Percentiles rank a stretch among this genome's conserved stretches.
Conservation (phyloP, 2,888 invertebrate species). For the Lochmaea capreae region DNA sequence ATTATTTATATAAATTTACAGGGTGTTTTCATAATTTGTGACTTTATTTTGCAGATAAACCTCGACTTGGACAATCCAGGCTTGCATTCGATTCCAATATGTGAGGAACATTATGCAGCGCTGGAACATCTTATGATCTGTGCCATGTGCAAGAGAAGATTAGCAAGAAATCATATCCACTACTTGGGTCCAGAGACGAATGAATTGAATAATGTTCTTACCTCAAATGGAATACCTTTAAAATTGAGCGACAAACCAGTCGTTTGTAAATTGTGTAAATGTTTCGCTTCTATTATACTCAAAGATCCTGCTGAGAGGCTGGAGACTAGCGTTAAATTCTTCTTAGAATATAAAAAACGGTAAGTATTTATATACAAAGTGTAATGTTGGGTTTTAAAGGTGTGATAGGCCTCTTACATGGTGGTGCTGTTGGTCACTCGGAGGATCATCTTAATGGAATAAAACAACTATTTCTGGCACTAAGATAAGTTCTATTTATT, state of each 20-base stretch:
- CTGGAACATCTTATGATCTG: slow-evolving; percentile 82
- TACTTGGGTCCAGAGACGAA: slow-evolving; percentile 73
- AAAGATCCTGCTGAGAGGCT: slow-evolving; percentile 70
- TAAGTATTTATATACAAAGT: slow-evolving; percentile 56
- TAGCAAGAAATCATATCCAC: slow-evolving; percentile 82
- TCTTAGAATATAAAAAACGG: slow-evolving; percentile 74
- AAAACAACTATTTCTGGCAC: no score
- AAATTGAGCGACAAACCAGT: slow-evolving; percentile 76
- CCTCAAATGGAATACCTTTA: slow-evolving; percentile 76
- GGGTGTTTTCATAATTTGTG: neutral
- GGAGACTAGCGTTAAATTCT: slow-evolving; percentile 68
- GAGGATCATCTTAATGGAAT: no score
- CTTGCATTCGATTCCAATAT: slow-evolving; percentile 76
- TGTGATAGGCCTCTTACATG: no score
- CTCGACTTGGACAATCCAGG: slow-evolving; percentile 74
- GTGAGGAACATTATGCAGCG: slow-evolving; percentile 76
- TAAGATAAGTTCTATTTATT: no score
- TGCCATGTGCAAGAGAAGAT: slow-evolving; percentile 79
- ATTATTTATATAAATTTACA: no score
- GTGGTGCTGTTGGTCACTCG: no score
- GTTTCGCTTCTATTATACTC: slow-evolving; percentile 79
- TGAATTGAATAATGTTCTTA: slow-evolving; percentile 67
- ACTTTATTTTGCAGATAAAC: slow-evolving; percentile 64
- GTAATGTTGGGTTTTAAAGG: no score
- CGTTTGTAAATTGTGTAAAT: slow-evolving; percentile 85